Conservation (phyloP, 30 jellyfish, hydroid and myxozoan species). For the Hydractinia symbiolongicarpus region DNA sequence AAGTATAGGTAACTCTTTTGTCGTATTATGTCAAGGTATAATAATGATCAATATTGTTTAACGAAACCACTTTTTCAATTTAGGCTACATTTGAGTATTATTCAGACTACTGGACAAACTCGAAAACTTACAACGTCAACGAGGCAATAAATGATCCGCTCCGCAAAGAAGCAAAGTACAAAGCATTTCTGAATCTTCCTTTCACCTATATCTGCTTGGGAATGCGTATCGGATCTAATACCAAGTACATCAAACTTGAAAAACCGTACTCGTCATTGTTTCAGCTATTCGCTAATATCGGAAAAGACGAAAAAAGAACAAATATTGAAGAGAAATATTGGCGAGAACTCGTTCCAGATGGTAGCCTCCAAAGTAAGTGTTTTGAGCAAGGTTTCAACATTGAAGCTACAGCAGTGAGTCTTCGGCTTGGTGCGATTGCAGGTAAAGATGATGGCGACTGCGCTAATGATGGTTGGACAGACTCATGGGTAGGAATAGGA, state of each 20-base stretch:
- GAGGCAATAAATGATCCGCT: constrained; percentile 12
- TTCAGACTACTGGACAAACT: background rate
- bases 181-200: constrained; percentile 8
- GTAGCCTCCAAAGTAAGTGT: background rate
- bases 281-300: background rate
- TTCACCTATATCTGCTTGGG: constrained; percentile 9
- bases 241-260: background rate
- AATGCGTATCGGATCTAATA: background rate
- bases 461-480: background rate
- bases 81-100: constrained; percentile 9
- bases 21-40: too few relatives aligned
- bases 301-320: background rate
- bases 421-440: constrained; percentile 7
- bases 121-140: background rate
- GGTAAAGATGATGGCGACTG: background rate
- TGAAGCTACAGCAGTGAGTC: background rate
- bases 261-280: background rate
- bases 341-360: background rate
- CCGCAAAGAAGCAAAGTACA: constrained; percentile 10
- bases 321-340: background rate
- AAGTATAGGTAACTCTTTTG: too few relatives aligned
- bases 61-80: background rate
- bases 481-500: constrained; percentile 1
- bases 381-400: constrained; percentile 4
- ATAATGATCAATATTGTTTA: too few relatives aligned